Base-by-base conservation (phyloP, 1,140 invertebrate species). In the Drosophila lowei region DNA sequence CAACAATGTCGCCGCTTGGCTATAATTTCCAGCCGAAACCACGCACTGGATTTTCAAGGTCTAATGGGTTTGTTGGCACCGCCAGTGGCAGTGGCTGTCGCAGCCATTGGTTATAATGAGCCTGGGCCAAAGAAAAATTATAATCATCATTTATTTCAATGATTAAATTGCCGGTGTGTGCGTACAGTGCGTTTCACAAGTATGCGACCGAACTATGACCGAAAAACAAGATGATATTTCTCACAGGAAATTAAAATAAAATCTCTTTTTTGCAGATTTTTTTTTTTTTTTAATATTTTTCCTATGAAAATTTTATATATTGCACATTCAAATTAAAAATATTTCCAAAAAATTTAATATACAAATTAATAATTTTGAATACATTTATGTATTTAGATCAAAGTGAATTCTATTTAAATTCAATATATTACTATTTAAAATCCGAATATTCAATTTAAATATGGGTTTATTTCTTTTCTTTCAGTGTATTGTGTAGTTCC, bases 1-100 rank as follows among this genome's bases (percentile, higher is more conserved):
- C 75, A 83, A 84, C 62, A 77, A 70, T 84, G 75, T 86, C 74
- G 71, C 34, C 66, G 56, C 52, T 70, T 63, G 67, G 68, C 77
- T 64, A 59, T 79, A 76, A 76, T 76, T 84, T 85, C 59, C 55
- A 73, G 55, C 72, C 67, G 75, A 80, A 63, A 76, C 62, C 58
- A 64, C 58, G 61, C 53, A 80, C 63, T 61, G 59, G 28, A 65
- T 72, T 76, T 88, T 88, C 83, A 88, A 88, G 83, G 83, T 88
- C 83, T 88, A 88, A 89, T 79, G 78, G 76, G 83, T 88, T 88
- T 88, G 71, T 88, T 85, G 83, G 46, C 79, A 56, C 46, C 70
- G 16, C 47, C 13, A 65, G 28, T 30, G 28, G 28, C 34, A 38
- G 11, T 38, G 30, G 30, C 8, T 11, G 9, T 34, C 11, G 34